Evolutionary conservation across 2,113 vertebrate genomes (phyloP).

Genomic region (Protobothrops flavoviridis): DNA sequence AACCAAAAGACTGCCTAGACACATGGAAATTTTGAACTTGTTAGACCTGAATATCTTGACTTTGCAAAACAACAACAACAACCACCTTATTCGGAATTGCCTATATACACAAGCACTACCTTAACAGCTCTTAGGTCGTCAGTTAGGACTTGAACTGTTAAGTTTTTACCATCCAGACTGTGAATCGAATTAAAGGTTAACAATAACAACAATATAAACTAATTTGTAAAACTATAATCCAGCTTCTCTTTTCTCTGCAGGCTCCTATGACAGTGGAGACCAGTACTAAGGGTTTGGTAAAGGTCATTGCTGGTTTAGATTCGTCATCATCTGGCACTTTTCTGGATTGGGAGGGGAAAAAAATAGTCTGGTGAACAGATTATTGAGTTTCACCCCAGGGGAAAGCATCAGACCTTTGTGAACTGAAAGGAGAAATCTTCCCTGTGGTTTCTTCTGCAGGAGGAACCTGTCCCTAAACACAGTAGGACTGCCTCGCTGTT

Average conservation of each 20-base stretch:
- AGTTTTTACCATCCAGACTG: background rate
- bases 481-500: background rate
- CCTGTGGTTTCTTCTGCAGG: background rate
- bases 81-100: no score
- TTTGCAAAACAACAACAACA: no score
- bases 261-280: conserved; percentile 41
- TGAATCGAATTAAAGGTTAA: background rate
- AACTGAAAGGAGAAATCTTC: background rate
- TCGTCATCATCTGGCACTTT: conserved; percentile 51
- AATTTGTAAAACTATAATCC: fast-evolving
- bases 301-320: conserved; percentile 46
- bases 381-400: background rate
- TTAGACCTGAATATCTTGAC: no score
- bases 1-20: no score
- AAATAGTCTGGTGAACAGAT: conserved; percentile 61
- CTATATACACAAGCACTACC: no score
- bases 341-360: conserved; percentile 63
- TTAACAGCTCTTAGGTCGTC: no score
- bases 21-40: no score
- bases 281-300: conserved; percentile 53
- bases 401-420: background rate
- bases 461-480: background rate
- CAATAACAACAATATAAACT: background rate
- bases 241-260: conserved; percentile 25
- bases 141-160: no score